Percentiles rank a stretch among this genome's conserved stretches.
Evolutionary conservation across 1,140 invertebrate genomes (phyloP).

Genomic region (Orchesella cincta): DNA sequence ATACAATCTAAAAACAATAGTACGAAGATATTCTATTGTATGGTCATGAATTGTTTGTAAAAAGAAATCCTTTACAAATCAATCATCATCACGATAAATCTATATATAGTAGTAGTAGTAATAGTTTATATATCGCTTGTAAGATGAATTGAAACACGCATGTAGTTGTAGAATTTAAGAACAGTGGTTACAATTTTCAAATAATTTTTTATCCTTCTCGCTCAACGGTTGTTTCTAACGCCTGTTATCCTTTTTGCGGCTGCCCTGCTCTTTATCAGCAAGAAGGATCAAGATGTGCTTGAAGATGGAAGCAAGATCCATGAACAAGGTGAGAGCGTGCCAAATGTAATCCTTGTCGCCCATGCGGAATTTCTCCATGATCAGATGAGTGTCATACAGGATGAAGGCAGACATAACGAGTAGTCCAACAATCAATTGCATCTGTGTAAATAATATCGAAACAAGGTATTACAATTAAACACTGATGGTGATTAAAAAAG

Average conservation of each 20-base stretch:
- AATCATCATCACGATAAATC: too few species aligned
- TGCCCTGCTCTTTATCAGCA: slow-evolving; percentile 46
- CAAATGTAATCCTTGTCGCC: slow-evolving; percentile 64
- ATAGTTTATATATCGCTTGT: too few species aligned
- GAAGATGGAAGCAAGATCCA: slow-evolving; percentile 49
- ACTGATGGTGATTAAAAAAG: too few species aligned
- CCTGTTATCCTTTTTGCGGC: slow-evolving; percentile 31
- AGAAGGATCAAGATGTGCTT: slow-evolving; percentile 49
- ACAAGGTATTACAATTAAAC: slow-evolving; percentile 1
- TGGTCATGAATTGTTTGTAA: too few species aligned
- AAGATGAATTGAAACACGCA: too few species aligned
- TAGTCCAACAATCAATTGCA: slow-evolving; percentile 83
- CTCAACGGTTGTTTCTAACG: slow-evolving; percentile 35
- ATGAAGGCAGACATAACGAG: slow-evolving; percentile 91
- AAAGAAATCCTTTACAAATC: too few species aligned
- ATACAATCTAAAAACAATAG: too few species aligned
- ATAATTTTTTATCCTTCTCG: too few species aligned
- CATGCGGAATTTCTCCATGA: slow-evolving; percentile 85
- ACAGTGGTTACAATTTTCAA: too few species aligned
- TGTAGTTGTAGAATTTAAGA: too few species aligned
- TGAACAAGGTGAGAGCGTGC: slow-evolving; percentile 48
- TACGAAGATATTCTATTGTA: too few species aligned
- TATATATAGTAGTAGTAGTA: too few species aligned
- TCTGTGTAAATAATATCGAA: slow-evolving; percentile 59
- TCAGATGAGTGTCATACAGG: slow-evolving; percentile 92